A percentile compares a stretch with the other conserved stretches of the same genome.
Evolutionary conservation across 2,797 vertebrate genomes (phyloP).

Genomic region (Threskiornis aethiopicus): DNA sequence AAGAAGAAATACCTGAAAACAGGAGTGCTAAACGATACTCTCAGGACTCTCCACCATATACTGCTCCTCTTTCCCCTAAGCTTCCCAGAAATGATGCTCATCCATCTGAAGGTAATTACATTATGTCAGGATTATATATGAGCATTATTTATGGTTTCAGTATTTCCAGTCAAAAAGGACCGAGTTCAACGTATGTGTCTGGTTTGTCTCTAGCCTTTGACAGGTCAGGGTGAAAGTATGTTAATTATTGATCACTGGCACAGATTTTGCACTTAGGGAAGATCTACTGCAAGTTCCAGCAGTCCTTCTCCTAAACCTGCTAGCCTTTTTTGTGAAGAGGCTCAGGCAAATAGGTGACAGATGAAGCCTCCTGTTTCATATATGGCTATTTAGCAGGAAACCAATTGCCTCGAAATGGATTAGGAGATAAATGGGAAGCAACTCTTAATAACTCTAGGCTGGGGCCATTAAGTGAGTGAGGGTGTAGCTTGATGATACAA

Average conservation of each 20-base stretch:
- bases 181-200: background rate
- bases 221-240: background rate
- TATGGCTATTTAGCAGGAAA: background rate
- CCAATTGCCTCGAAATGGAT: background rate
- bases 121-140: background rate
- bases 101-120: constrained; percentile 87
- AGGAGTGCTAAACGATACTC: constrained; percentile 83
- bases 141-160: constrained; percentile 34
- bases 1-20: constrained; percentile 85
- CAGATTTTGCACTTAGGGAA: constrained; percentile 13
- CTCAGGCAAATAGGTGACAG: background rate
- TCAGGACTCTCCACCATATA: constrained; percentile 82
- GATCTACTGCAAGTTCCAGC: constrained; percentile 5
- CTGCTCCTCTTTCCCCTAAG: constrained; percentile 87
- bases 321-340: background rate
- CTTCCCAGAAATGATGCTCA: constrained; percentile 82
- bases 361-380: background rate
- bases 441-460: background rate
- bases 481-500: background rate
- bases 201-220: constrained; percentile 38
- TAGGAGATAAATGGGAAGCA: background rate
- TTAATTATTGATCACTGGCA: constrained; percentile 34
- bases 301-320: background rate
- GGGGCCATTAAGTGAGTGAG: background rate
- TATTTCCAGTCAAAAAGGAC: constrained; percentile 24